A percentile compares a stretch with the other conserved stretches of the same genome.
Evolutionary conservation across 2,797 vertebrate genomes (phyloP).

Genomic region (Aphelocoma californica): DNA sequence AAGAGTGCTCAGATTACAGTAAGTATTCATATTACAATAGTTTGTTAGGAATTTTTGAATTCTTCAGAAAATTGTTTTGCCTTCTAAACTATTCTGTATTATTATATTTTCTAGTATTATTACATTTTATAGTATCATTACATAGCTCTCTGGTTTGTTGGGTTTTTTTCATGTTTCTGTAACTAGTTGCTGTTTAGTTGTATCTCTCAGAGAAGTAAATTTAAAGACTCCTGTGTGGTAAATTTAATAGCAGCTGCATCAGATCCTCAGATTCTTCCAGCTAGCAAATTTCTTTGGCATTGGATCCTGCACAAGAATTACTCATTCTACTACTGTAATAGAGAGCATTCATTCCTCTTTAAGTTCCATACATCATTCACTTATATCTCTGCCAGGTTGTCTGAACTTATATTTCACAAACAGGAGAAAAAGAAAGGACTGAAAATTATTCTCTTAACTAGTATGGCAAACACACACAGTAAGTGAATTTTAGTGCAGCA

Average conservation of each 20-base stretch:
- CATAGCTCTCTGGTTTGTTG: neutral
- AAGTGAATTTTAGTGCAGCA: neutral
- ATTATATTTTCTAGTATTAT: neutral
- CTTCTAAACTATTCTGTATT: neutral
- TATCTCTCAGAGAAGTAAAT: neutral
- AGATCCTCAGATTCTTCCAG: neutral
- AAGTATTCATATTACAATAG: neutral
- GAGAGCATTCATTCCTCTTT: neutral
- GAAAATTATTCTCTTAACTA: neutral
- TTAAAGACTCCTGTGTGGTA: neutral
- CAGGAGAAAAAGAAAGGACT: neutral
- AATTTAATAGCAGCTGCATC: neutral
- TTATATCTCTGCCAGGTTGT: neutral
- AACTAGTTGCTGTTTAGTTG: neutral
- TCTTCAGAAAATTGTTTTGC: neutral
- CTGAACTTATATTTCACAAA: neutral
- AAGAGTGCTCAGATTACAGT: neutral
- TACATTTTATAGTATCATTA: neutral
- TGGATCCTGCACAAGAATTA: neutral
- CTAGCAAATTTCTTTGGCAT: neutral
- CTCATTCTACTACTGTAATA: neutral
- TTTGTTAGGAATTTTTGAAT: neutral
- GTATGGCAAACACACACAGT: neutral
- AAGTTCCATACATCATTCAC: rapidly evolving
- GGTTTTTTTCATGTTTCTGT: neutral